Conservation (phyloP, 2,113 vertebrate species). For the Cynoglossus semilaevis region DNA sequence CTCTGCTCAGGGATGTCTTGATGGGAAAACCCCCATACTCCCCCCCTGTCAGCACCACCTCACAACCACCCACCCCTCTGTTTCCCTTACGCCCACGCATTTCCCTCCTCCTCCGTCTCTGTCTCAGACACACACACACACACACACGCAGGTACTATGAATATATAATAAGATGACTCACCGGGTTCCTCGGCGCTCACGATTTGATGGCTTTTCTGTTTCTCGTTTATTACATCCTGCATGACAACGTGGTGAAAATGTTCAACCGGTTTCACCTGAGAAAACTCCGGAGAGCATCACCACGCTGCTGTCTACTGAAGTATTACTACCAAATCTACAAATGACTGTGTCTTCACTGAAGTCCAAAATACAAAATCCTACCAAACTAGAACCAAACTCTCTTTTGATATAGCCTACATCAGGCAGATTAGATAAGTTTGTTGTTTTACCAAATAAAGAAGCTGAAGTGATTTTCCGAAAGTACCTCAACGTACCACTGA, state of each 20-base stretch:
- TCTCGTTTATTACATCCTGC: conserved; percentile 28
- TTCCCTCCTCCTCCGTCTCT: background rate
- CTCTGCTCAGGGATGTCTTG: conserved; percentile 43
- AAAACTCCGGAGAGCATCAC: no score
- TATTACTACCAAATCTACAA: no score
- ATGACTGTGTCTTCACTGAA: no score
- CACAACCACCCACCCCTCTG: conserved; percentile 37
- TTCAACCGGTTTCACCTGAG: no score
- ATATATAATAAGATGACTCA: conserved; percentile 65
- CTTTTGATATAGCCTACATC: no score
- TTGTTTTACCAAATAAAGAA: no score
- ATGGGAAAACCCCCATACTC: conserved; percentile 52
- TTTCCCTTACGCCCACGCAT: conserved; percentile 3
- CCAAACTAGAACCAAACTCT: no score
- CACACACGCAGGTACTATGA: conserved; percentile 25
- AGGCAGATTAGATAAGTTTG: no score
- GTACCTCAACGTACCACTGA: background rate
- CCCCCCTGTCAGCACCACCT: conserved; percentile 11
- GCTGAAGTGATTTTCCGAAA: no score
- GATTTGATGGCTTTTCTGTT: conserved; percentile 37
- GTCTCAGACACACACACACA: conserved; percentile 19
- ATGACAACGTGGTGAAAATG: no score
- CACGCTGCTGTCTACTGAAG: no score
- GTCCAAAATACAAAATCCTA: no score
- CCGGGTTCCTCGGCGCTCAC: conserved; percentile 46